phyloP scores from a whole-genome alignment of 2,888 invertebrate species.

The Folsomia manolachei region DNA sequence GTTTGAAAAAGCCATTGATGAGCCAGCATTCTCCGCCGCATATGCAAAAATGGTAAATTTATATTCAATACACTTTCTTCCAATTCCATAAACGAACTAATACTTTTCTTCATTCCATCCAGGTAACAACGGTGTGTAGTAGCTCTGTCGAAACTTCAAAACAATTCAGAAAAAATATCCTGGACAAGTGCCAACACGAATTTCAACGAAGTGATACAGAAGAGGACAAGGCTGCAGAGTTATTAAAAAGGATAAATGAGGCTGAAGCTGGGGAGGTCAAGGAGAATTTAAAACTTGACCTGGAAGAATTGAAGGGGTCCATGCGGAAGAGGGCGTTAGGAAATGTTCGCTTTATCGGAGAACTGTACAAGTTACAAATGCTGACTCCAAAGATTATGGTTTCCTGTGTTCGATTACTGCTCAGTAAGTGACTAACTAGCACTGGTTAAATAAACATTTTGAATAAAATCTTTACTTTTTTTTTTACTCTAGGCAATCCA shows the following conservation, averaged over 20 bases:
- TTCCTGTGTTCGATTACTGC: conserved; percentile 73
- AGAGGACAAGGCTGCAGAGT: conserved; percentile 60
- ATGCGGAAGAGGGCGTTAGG: conserved; percentile 46
- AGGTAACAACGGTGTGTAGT: conserved; percentile 43
- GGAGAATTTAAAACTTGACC: conserved; percentile 53
- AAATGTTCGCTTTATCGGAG: conserved; percentile 65
- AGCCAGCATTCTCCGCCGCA: conserved; percentile 87
- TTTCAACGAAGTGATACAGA: conserved; percentile 80
- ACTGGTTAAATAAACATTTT: background rate
- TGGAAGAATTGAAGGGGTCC: conserved; percentile 37
- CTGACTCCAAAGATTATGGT: conserved; percentile 83
- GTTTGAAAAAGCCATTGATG: conserved; percentile 93
- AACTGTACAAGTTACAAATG: conserved; percentile 88
- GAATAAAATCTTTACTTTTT: too few species aligned
- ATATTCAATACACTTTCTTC: background rate
- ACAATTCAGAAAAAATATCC: conserved; percentile 73
- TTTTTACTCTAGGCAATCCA: conserved; percentile 39
- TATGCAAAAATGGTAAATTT: conserved; percentile 73
- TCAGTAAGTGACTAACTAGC: conserved; percentile 59
- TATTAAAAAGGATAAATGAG: conserved; percentile 60
- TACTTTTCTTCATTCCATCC: too few species aligned
- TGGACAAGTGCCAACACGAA: conserved; percentile 82
- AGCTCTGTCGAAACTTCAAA: conserved; percentile 39
- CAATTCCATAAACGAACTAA: background rate
- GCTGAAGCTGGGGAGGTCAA: conserved; percentile 58